phyloP scores from a whole-genome alignment of 2,797 vertebrate genomes.

The Enteromius thamalakanensis region DNA sequence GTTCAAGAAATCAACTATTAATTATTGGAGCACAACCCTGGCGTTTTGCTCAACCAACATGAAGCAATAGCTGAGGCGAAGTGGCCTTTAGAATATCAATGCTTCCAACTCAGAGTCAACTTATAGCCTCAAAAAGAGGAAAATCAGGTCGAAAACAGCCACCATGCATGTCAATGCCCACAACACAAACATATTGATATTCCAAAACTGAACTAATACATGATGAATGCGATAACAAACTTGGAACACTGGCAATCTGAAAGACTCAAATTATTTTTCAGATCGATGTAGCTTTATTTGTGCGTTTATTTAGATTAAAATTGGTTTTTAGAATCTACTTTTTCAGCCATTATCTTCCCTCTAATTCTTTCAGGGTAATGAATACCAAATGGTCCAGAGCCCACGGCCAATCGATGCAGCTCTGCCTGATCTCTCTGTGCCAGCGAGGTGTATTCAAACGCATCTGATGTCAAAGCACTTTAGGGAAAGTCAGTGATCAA shows the following conservation, averaged over 20 bases:
- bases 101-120: conserved; percentile 1
- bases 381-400: conserved; percentile 36
- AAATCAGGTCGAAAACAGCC: conserved; percentile 16
- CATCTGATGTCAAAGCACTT: conserved; percentile 34
- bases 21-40: not conserved
- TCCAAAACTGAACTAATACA: conserved; percentile 39
- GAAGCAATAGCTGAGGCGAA: not conserved
- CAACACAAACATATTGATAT: conserved; percentile 51
- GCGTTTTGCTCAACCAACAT: not conserved
- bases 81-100: conserved; percentile 29
- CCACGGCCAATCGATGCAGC: conserved; percentile 32
- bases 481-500: conserved; percentile 2
- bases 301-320: conserved; percentile 56
- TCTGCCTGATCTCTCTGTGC: conserved; percentile 18
- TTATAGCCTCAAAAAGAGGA: conserved; percentile 11
- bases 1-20: not conserved
- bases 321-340: conserved; percentile 65
- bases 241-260: conserved; percentile 35
- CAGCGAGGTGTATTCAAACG: conserved; percentile 18
- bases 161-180: conserved; percentile 11
- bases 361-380: conserved; percentile 48
- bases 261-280: conserved; percentile 44
- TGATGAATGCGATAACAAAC: conserved; percentile 51
- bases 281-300: conserved; percentile 53
- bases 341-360: conserved; percentile 55